phyloP scores from a whole-genome alignment of 2,888 invertebrate genomes.

The Cyclophora albipunctata region DNA sequence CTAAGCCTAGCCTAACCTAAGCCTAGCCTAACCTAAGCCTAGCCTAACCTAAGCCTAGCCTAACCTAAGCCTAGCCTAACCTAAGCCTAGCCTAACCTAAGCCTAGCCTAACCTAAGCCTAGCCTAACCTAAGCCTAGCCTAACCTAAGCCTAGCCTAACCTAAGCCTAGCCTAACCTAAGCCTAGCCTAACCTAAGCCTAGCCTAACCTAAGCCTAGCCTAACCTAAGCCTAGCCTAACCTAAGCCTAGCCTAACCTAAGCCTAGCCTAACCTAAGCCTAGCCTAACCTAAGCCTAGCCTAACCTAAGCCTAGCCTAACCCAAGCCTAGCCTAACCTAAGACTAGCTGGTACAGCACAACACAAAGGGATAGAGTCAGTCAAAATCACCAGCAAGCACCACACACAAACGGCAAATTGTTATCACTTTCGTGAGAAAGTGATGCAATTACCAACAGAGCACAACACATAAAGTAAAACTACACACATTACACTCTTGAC shows the following conservation, averaged over 20 bases:
- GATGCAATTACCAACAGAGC: slow-evolving; percentile 17
- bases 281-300: slow-evolving; percentile 20
- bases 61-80: too few species aligned
- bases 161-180: slow-evolving; percentile 14
- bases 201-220: slow-evolving; percentile 18
- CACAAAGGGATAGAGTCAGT: too few species aligned
- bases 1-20: slow-evolving; percentile 4
- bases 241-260: slow-evolving; percentile 24
- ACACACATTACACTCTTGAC: too few species aligned
- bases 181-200: slow-evolving; percentile 17
- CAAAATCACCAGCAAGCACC: too few species aligned
- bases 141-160: slow-evolving; percentile 18
- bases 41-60: too few species aligned
- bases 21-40: too few species aligned
- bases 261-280: slow-evolving; percentile 20
- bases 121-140: slow-evolving; percentile 17
- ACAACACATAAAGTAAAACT: slow-evolving; percentile 18
- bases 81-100: too few species aligned
- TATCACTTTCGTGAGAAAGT: too few species aligned
- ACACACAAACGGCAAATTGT: too few species aligned
- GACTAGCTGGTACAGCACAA: too few species aligned
- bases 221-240: slow-evolving; percentile 20
- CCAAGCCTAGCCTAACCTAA: slow-evolving; percentile 21
- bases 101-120: too few species aligned
- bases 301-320: slow-evolving; percentile 23